Percentiles rank a stretch among this genome's conserved stretches.
These are phyloP conservation scores for Tokudaia muenninki DNA, from an alignment of 2,797 vertebrate genomes.

Conservation along the genomic window DNA sequence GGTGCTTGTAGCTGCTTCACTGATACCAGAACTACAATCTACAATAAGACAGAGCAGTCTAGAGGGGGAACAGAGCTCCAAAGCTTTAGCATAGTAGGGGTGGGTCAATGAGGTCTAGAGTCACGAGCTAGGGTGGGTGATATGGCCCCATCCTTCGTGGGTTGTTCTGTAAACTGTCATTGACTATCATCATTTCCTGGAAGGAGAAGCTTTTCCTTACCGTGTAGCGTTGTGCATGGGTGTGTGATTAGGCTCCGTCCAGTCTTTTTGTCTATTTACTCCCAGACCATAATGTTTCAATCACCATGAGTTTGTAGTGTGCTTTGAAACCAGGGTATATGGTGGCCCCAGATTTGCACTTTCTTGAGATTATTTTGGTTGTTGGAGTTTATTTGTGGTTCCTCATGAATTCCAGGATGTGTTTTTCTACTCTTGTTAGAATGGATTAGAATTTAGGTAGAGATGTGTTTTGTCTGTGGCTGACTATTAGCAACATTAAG, in stretches of 20 bases:
- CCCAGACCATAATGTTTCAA: not conserved
- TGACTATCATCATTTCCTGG: not conserved
- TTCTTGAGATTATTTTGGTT: not conserved
- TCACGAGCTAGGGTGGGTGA: not conserved
- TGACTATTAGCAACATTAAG: not conserved
- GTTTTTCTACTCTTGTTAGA: not conserved
- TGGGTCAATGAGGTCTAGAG: not conserved
- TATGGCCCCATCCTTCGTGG: not conserved
- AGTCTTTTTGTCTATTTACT: not conserved
- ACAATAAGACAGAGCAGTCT: not conserved
- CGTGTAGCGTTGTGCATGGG: not conserved
- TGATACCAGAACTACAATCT: not conserved
- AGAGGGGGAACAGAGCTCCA: not conserved
- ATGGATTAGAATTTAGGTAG: not conserved
- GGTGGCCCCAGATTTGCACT: not conserved
- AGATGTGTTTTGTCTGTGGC: not conserved
- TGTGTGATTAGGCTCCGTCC: not conserved
- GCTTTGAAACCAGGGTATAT: not conserved
- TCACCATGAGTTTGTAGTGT: not conserved
- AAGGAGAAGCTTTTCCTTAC: not conserved
- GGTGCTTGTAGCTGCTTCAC: not conserved
- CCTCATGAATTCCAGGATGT: not conserved
- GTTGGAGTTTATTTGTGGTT: not conserved
- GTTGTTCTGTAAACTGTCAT: too few species aligned
- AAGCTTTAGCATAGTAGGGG: not conserved